Evolutionary conservation across 2,113 vertebrate genomes (phyloP).

Genomic region (Ptilonorhynchus violaceus): DNA sequence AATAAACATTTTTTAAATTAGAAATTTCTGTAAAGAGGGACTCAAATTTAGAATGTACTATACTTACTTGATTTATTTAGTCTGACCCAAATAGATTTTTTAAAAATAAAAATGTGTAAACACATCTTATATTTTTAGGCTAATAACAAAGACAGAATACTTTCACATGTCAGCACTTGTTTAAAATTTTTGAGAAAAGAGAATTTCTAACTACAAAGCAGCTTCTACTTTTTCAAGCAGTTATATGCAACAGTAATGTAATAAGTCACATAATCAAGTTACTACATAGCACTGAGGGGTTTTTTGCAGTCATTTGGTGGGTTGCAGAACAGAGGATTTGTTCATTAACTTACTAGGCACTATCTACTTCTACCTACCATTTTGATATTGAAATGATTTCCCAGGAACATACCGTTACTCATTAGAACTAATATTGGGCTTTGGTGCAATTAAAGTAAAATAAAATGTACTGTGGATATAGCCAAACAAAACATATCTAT

Average conservation of each 20-base stretch:
- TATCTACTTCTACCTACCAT: neutral
- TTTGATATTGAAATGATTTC: neutral
- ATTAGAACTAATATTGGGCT: neutral
- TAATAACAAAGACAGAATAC: neutral
- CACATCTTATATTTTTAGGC: neutral
- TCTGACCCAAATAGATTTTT: neutral
- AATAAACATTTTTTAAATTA: neutral
- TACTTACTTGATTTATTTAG: neutral
- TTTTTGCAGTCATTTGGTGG: neutral
- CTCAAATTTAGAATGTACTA: neutral
- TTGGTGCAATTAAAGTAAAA: neutral
- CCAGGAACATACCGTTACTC: neutral
- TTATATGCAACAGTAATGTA: neutral
- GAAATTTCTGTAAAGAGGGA: neutral
- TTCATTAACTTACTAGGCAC: neutral
- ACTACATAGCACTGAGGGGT: rapidly evolving
- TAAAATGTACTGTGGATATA: neutral
- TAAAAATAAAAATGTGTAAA: neutral
- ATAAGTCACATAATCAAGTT: neutral
- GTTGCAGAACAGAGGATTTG: neutral
- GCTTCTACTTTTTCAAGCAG: neutral
- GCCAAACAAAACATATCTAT: neutral
- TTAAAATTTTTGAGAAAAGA: neutral
- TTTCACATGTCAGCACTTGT: neutral
- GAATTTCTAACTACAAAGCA: neutral